Evolutionary conservation across 2,797 vertebrate genomes (phyloP).

Genomic region (Hozukius guyotensis): DNA sequence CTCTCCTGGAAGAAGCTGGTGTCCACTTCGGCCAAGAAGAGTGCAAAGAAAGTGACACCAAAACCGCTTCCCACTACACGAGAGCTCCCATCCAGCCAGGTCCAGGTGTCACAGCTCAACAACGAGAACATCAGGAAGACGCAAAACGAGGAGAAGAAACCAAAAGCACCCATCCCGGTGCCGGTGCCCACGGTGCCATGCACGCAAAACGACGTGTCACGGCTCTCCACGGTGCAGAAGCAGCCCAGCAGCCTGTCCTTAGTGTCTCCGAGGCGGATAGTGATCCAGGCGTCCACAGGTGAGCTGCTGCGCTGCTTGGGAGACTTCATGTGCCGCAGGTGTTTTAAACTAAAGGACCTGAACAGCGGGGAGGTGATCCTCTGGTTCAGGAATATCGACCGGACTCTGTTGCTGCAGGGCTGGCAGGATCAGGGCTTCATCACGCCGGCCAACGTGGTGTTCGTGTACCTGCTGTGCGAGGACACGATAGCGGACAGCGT

Average conservation of each 20-base stretch:
- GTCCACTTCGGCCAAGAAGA: constrained; percentile 89
- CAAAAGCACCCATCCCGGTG: constrained; percentile 82
- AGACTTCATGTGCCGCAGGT: constrained; percentile 94
- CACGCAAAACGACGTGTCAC: constrained; percentile 50
- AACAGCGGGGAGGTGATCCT: constrained; percentile 91
- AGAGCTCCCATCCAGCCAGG: constrained; percentile 61
- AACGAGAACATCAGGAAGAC: constrained; percentile 79
- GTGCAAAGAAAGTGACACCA: constrained; percentile 81
- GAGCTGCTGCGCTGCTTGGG: constrained; percentile 96
- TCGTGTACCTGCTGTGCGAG: constrained; percentile 95
- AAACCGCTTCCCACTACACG: constrained; percentile 55
- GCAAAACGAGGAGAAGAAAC: constrained; percentile 85
- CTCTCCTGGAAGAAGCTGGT: constrained; percentile 92
- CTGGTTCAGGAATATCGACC: constrained; percentile 97
- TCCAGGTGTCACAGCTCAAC: constrained; percentile 82
- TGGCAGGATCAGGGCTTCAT: constrained; percentile 99
- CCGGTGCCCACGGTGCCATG: constrained; percentile 80
- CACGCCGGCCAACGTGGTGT: constrained; percentile 96
- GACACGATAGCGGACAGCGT: constrained; percentile 89
- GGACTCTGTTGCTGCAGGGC: constrained; percentile 94
- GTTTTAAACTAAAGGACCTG: constrained; percentile 91
- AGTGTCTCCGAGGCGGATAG: constrained; percentile 88
- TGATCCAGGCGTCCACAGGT: constrained; percentile 96
- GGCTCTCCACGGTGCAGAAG: constrained; percentile 73
- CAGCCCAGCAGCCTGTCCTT: constrained; percentile 77